These are phyloP conservation scores for Metellina segmentata DNA, from an alignment of 2,888 invertebrate genomes.

Conservation along the genomic window DNA sequence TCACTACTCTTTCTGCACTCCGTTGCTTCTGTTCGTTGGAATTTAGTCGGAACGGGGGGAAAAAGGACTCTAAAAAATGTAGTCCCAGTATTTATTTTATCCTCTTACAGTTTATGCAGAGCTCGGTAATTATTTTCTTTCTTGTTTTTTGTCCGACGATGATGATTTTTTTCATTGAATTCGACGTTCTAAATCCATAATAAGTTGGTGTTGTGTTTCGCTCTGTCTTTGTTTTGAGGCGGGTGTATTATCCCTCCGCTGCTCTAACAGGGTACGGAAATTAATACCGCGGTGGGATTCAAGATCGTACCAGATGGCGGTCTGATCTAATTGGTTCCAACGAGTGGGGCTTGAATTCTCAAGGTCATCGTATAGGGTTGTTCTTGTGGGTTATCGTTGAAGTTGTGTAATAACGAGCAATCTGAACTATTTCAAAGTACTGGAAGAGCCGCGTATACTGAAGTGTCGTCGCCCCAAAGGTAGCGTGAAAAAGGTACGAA, in stretches of 20 bases:
- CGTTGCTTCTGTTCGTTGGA: not conserved
- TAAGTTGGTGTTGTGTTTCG: constrained; percentile 13
- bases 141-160: not conserved
- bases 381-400: too few relatives aligned
- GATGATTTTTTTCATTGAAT: constrained; percentile 1
- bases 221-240: not conserved
- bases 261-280: too few relatives aligned
- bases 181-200: constrained; percentile 9
- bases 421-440: too few relatives aligned
- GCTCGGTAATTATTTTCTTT: constrained; percentile 18
- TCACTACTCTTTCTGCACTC: not conserved
- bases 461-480: too few relatives aligned
- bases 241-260: too few relatives aligned
- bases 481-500: too few relatives aligned
- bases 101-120: constrained; percentile 32
- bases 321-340: not conserved
- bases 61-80: not conserved
- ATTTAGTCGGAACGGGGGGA: not conserved
- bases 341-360: too few relatives aligned
- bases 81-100: constrained; percentile 44
- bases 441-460: too few relatives aligned
- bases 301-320: not conserved
- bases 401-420: too few relatives aligned
- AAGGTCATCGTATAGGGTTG: too few relatives aligned
- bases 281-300: too few relatives aligned